phyloP scores from a whole-genome alignment of 2,113 vertebrate genomes.

The Pygoscelis adeliae region DNA sequence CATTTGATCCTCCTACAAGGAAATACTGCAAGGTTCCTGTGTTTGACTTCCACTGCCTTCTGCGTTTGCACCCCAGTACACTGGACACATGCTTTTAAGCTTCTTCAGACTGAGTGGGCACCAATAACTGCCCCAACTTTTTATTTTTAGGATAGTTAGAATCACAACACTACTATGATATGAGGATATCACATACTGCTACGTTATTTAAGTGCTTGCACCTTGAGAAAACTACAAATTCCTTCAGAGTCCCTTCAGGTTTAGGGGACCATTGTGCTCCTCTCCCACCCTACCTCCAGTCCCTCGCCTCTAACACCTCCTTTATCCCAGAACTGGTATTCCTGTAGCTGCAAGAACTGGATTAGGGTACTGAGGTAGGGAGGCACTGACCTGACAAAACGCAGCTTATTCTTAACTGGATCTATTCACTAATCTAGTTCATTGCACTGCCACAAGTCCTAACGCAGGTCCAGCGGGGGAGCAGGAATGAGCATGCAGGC shows the following conservation, averaged over 20 bases:
- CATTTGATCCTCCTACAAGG: not conserved
- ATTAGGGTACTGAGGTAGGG: not conserved
- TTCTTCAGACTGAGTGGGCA: not conserved
- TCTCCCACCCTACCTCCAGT: not conserved
- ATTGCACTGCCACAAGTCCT: not conserved
- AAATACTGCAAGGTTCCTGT: not conserved
- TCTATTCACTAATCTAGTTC: not conserved
- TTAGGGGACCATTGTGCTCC: not conserved
- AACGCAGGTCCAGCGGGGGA: rapidly evolving
- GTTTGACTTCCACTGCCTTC: not conserved
- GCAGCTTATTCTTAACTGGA: not conserved
- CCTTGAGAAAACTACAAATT: not conserved
- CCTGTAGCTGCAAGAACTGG: not conserved
- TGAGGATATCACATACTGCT: not conserved
- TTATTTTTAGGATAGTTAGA: not conserved
- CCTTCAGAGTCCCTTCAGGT: not conserved
- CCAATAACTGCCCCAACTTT: not conserved
- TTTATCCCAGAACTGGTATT: not conserved
- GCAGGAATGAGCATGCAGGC: not conserved
- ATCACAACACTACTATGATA: not conserved
- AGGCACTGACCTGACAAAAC: not conserved
- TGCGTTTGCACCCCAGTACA: not conserved
- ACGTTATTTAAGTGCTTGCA: not conserved
- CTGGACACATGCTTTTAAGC: not conserved
- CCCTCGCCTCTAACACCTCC: not conserved